A percentile compares a stretch with the other conserved stretches of the same genome.
Evolutionary conservation across 2,113 vertebrate genomes (phyloP).

Genomic region (Ranitomeya variabilis): DNA sequence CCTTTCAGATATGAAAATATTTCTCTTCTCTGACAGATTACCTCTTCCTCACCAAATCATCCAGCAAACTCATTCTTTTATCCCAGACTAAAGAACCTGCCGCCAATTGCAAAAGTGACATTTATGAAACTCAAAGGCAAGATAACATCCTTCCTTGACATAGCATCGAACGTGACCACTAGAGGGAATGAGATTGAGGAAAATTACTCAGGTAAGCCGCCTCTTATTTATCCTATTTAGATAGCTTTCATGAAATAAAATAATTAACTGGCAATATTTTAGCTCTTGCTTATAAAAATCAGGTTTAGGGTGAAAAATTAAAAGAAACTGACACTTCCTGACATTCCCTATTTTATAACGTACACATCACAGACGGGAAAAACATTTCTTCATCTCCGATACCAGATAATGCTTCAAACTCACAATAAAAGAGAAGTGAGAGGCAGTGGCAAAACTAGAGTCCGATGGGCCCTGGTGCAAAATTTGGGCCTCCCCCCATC

Average conservation of each 20-base stretch:
- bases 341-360: too few species aligned
- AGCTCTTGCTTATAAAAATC: background rate
- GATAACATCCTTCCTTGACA: conserved; percentile 74
- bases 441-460: too few species aligned
- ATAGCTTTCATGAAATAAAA: background rate
- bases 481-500: too few species aligned
- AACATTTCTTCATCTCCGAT: too few species aligned
- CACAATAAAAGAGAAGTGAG: too few species aligned
- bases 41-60: conserved; percentile 88
- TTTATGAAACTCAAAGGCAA: conserved; percentile 84
- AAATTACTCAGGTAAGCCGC: conserved; percentile 80
- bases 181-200: conserved; percentile 86
- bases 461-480: too few species aligned
- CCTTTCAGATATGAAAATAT: background rate
- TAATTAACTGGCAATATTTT: background rate
- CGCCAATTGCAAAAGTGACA: conserved; percentile 87
- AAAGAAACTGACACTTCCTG: background rate
- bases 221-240: background rate
- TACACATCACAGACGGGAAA: too few species aligned
- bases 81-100: conserved; percentile 89
- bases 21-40: conserved; percentile 77
- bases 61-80: conserved; percentile 97
- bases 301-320: background rate
- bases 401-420: too few species aligned
- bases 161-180: conserved; percentile 75